Percentiles rank a stretch among this genome's conserved stretches.
phyloP scores from a whole-genome alignment of 2,113 vertebrate species.

The Ptilonorhynchus violaceus region DNA sequence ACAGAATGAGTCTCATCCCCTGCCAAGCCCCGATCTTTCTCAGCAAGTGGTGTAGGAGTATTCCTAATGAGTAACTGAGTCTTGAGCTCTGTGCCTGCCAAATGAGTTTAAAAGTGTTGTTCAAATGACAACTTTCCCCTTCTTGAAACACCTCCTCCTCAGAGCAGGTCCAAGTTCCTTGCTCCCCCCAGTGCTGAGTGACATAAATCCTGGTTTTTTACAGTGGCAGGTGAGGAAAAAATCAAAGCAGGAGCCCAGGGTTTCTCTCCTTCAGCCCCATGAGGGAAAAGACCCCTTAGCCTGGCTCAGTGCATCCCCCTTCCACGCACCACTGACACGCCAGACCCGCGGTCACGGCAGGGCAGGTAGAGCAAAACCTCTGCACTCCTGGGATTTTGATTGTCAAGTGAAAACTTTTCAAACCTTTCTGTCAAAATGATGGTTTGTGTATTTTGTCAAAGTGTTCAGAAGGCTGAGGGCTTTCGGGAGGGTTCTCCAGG shows the following conservation, averaged over 20 bases:
- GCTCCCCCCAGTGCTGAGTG: neutral
- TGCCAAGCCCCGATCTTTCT: neutral
- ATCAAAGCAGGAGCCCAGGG: neutral
- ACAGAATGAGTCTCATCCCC: neutral
- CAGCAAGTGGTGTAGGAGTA: neutral
- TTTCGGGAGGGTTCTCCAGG: neutral
- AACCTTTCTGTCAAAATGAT: neutral
- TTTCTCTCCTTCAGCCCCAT: neutral
- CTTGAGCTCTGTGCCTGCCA: neutral
- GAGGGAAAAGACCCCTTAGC: neutral
- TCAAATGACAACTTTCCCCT: neutral
- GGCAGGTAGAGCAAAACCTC: neutral
- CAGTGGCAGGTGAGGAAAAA: neutral
- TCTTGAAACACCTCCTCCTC: neutral
- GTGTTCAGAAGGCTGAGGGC: neutral
- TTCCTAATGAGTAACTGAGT: neutral
- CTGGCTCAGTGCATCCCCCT: neutral
- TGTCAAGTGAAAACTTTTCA: neutral
- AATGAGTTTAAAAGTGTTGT: neutral
- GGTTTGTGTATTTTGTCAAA: neutral
- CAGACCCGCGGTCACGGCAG: accelerated
- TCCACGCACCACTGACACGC: accelerated
- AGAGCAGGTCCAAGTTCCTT: neutral
- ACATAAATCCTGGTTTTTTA: neutral
- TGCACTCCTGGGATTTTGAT: neutral